Conservation (phyloP, 1,140 invertebrate genomes). For the Tribolium madens region DNA sequence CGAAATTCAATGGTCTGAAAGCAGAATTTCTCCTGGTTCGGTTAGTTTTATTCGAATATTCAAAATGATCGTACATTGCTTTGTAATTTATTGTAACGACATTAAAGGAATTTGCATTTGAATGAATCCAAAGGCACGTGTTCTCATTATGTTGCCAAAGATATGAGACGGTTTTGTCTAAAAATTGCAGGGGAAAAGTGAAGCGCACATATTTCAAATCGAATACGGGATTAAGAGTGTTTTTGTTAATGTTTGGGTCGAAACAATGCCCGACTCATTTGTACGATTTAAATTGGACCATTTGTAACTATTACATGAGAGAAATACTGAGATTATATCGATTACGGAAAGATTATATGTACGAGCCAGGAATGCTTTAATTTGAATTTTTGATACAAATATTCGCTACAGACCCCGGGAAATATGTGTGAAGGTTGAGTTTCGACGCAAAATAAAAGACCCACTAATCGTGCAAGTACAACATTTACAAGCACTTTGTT, state of each 20-base stretch:
- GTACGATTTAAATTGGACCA: conserved; percentile 18
- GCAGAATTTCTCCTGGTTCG: conserved; percentile 8
- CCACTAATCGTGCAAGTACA: background rate
- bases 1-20: conserved; percentile 23
- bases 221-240: conserved; percentile 13
- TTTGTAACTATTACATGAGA: conserved; percentile 24
- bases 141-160: background rate
- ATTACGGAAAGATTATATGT: conserved; percentile 17
- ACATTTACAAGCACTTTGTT: too few relatives aligned
- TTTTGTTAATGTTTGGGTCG: conserved; percentile 13
- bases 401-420: background rate
- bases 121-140: conserved; percentile 12
- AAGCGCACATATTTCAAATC: conserved; percentile 1
- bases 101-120: conserved; percentile 36
- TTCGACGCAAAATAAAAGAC: background rate
- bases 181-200: conserved; percentile 3
- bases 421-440: background rate
- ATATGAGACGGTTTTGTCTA: conserved; percentile 14
- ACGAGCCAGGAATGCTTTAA: background rate
- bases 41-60: conserved; percentile 31
- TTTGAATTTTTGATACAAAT: background rate
- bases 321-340: conserved; percentile 26
- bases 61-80: conserved; percentile 12
- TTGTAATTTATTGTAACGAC: conserved; percentile 28
- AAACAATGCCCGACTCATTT: conserved; percentile 23